A percentile compares a stretch with the other conserved stretches of the same genome.
Conservation (phyloP, 2,113 vertebrate species). For the Ciconia stormi region DNA sequence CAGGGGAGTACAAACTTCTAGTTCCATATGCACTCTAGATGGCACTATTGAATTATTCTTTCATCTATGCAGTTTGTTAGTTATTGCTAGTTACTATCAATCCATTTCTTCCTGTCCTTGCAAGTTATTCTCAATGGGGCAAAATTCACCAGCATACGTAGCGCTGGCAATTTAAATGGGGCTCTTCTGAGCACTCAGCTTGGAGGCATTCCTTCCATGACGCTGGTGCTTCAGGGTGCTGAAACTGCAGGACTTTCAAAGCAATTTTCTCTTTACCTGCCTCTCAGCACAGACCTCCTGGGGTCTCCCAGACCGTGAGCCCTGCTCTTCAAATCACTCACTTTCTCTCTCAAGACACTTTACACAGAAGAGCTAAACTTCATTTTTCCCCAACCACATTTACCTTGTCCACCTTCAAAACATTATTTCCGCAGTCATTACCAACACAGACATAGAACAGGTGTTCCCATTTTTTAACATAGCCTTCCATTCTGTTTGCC, state of each 20-base stretch:
- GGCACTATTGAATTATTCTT: slow-evolving; percentile 48
- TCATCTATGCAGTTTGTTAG: background rate
- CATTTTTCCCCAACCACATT: background rate
- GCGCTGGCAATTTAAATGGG: background rate
- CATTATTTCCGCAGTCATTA: background rate
- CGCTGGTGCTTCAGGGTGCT: background rate
- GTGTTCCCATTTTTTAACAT: rapidly evolving
- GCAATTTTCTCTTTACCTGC: background rate
- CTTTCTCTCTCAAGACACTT: background rate
- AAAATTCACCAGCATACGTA: background rate
- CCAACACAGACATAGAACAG: background rate
- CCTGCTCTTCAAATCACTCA: background rate
- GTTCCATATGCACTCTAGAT: slow-evolving; percentile 36
- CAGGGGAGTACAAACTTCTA: background rate
- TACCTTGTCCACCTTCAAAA: background rate
- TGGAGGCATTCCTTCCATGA: background rate
- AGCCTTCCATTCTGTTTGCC: background rate
- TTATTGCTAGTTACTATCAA: background rate
- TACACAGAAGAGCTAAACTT: background rate
- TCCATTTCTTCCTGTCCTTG: background rate
- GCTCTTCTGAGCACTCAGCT: background rate
- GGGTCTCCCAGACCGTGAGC: rapidly evolving
- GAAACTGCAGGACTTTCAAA: background rate
- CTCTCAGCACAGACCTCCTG: background rate
- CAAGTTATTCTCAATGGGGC: background rate